Conservation (phyloP, 2,113 vertebrate species). For the Sarotherodon lohbergeri region DNA sequence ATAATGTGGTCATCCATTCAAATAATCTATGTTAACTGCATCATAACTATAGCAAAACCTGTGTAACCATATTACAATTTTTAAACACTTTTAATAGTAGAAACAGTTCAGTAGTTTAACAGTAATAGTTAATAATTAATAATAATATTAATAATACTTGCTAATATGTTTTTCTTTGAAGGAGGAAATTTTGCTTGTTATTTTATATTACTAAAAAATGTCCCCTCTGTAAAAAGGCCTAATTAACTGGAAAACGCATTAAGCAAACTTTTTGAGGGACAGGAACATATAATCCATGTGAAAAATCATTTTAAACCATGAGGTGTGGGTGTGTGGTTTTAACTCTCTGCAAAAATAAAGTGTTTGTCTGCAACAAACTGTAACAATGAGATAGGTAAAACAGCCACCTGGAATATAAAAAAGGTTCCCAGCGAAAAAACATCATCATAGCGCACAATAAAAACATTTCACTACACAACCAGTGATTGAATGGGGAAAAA, state of each 20-base stretch:
- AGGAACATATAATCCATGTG: neutral
- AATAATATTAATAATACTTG: neutral
- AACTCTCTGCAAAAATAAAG: neutral
- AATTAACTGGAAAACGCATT: neutral
- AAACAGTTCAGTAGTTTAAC: neutral
- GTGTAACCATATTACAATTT: neutral
- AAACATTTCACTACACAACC: neutral
- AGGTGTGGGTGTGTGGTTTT: neutral
- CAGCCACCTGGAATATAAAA: neutral
- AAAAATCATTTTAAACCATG: neutral
- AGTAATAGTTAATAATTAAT: neutral
- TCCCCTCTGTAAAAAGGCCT: neutral
- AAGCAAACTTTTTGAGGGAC: neutral
- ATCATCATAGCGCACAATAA: neutral
- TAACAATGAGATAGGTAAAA: neutral
- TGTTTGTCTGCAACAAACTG: neutral
- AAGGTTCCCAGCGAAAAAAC: neutral
- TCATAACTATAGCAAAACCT: neutral
- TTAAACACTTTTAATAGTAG: neutral
- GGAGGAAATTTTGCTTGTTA: neutral
- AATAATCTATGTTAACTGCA: neutral
- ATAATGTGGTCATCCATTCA: neutral
- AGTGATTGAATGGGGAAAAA: neutral
- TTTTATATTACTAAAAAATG: neutral
- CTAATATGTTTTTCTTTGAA: neutral